Evolutionary conservation across 2,797 vertebrate genomes (phyloP).

Genomic region (Amniataba percoides): DNA sequence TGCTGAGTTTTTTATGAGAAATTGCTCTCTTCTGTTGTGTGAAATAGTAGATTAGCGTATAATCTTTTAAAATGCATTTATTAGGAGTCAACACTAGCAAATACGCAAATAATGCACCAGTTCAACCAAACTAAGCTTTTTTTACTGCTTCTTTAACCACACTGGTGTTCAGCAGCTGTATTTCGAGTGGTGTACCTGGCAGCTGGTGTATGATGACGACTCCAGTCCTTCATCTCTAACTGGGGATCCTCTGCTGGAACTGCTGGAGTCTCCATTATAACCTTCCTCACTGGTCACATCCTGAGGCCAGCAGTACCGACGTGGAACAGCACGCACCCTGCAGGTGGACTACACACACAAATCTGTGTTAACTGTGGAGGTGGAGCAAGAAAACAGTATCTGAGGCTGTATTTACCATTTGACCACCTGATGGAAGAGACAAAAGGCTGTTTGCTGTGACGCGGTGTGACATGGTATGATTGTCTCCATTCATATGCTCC

Average conservation of each 20-base stretch:
- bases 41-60: not conserved
- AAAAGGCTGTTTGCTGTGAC: not conserved
- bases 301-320: constrained; percentile 87
- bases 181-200: constrained; percentile 69
- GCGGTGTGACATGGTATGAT: not conserved
- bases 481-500: not conserved
- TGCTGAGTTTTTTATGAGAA: not conserved
- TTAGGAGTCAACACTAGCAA: not conserved
- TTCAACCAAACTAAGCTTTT: not conserved
- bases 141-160: not conserved
- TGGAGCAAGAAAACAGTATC: not conserved
- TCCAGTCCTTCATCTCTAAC: constrained; percentile 59
- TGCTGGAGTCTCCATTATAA: constrained; percentile 70
- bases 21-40: not conserved
- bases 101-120: not conserved
- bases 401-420: not conserved
- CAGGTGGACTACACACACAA: constrained; percentile 75
- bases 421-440: not conserved
- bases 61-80: not conserved
- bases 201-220: constrained; percentile 56
- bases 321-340: constrained; percentile 80
- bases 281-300: constrained; percentile 82
- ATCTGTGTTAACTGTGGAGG: not conserved
- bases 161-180: not conserved
- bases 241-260: constrained; percentile 74